These are phyloP conservation scores for Cerastoderma edule DNA, from an alignment of 2,888 invertebrate species.

Conservation along the genomic window DNA sequence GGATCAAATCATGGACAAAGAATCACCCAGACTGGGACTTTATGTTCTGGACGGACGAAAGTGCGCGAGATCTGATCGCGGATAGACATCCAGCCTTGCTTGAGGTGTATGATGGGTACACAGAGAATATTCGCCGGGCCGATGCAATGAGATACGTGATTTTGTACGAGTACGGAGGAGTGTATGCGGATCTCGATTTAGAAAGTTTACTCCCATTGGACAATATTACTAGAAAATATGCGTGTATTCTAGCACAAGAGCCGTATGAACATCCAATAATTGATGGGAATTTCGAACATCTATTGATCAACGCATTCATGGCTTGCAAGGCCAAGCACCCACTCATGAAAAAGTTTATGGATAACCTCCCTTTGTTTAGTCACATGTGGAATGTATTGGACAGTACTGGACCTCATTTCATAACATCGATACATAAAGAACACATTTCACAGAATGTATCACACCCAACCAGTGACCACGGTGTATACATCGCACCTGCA, in stretches of 20 bases:
- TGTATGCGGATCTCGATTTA: constrained; percentile 81
- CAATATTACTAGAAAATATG: constrained; percentile 51
- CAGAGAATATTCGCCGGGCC: constrained; percentile 75
- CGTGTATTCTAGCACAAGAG: constrained; percentile 77
- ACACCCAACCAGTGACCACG: constrained; percentile 39
- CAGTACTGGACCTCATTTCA: constrained; percentile 78
- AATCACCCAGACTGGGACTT: constrained; percentile 81
- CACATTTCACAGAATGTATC: constrained; percentile 52
- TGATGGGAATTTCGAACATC: constrained; percentile 73
- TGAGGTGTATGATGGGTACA: constrained; percentile 73
- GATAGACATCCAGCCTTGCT: constrained; percentile 74
- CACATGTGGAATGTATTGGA: constrained; percentile 78
- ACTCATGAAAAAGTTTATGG: constrained; percentile 74
- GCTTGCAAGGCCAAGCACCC: constrained; percentile 75
- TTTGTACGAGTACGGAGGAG: constrained; percentile 80
- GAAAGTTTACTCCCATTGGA: constrained; percentile 76
- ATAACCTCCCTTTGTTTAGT: constrained; percentile 69
- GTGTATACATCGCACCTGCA: constrained; percentile 62
- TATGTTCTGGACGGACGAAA: constrained; percentile 82
- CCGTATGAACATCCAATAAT: constrained; percentile 78
- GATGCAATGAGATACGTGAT: constrained; percentile 81
- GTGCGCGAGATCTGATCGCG: constrained; percentile 74
- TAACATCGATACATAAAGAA: constrained; percentile 67
- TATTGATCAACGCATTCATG: constrained; percentile 78
- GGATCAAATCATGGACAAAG: constrained; percentile 77